Percentiles rank a stretch among this genome's conserved stretches.
phyloP scores from a whole-genome alignment of 1,140 invertebrate species.

The Scaptomyza pallida region DNA sequence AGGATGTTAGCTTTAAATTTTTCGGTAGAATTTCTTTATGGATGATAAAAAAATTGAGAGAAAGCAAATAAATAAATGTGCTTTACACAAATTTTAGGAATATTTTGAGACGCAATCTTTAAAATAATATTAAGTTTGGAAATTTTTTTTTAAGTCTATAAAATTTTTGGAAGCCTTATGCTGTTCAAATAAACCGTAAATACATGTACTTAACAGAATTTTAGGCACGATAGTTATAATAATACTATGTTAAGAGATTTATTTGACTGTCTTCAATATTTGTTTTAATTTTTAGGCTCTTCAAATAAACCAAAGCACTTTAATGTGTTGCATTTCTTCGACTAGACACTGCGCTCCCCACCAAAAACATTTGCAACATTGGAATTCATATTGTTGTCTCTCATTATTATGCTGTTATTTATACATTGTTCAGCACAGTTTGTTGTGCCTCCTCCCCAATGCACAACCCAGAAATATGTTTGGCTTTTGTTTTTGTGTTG shows the following conservation, averaged over 20 bases:
- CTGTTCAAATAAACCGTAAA: too few relatives aligned
- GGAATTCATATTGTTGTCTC: conserved; percentile 35
- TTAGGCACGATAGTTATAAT: too few relatives aligned
- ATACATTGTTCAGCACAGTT: conserved; percentile 48
- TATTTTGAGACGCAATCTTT: too few relatives aligned
- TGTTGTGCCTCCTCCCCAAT: background rate
- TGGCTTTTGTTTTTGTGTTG: conserved; percentile 11
- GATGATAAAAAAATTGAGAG: background rate
- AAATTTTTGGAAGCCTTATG: too few relatives aligned
- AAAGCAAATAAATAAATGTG: background rate
- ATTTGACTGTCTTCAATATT: too few relatives aligned
- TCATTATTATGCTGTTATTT: conserved; percentile 74
- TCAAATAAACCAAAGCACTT: background rate
- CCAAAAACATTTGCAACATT: conserved; percentile 23
- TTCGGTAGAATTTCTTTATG: background rate
- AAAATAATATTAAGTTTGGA: too few relatives aligned
- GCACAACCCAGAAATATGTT: background rate
- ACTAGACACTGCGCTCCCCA: too few relatives aligned
- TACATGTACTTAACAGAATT: background rate
- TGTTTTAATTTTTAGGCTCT: too few relatives aligned
- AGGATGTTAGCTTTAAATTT: background rate
- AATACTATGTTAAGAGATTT: too few relatives aligned
- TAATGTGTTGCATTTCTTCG: conserved; percentile 1
- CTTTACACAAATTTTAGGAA: too few relatives aligned
- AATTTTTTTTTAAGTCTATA: too few relatives aligned